Percentiles rank a stretch among this genome's conserved stretches.
Conservation (phyloP, 2,888 invertebrate species). For the Neoscelio sp. region DNA sequence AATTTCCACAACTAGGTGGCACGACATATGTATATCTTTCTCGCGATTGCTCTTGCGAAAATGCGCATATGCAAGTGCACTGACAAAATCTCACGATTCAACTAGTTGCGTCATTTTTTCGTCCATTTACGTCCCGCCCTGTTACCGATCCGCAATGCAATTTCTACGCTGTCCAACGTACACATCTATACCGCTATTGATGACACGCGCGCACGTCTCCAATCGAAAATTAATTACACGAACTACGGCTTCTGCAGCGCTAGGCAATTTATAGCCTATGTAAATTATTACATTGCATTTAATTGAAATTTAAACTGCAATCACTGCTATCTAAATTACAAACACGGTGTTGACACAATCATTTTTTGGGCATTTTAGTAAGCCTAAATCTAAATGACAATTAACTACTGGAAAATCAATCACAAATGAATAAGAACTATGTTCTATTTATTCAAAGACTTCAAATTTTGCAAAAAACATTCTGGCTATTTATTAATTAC, state of each 20-base stretch:
- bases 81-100: slow-evolving; percentile 13
- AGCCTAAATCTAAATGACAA: not conserved
- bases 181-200: slow-evolving; percentile 56
- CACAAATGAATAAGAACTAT: no score
- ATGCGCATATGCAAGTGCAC: slow-evolving; percentile 12
- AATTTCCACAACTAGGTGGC: slow-evolving; percentile 55
- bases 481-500: no score
- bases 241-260: slow-evolving; percentile 46
- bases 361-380: slow-evolving; percentile 33
- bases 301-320: slow-evolving; percentile 63
- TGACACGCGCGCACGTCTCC: slow-evolving; percentile 39
- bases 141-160: slow-evolving; percentile 27
- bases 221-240: slow-evolving; percentile 57
- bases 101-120: slow-evolving; percentile 42
- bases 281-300: slow-evolving; percentile 56
- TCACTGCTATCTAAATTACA: slow-evolving; percentile 46
- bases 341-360: slow-evolving; percentile 10
- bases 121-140: slow-evolving; percentile 3
- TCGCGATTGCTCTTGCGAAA: slow-evolving; percentile 8
- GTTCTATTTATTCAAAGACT: no score
- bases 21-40: slow-evolving; percentile 31
- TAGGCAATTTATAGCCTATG: slow-evolving; percentile 46
- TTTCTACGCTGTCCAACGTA: slow-evolving; percentile 37
- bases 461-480: no score
- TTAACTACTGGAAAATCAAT: slow-evolving; percentile 13